Conservation (phyloP, 1,140 invertebrate genomes). For the Drosophila ambigua region DNA sequence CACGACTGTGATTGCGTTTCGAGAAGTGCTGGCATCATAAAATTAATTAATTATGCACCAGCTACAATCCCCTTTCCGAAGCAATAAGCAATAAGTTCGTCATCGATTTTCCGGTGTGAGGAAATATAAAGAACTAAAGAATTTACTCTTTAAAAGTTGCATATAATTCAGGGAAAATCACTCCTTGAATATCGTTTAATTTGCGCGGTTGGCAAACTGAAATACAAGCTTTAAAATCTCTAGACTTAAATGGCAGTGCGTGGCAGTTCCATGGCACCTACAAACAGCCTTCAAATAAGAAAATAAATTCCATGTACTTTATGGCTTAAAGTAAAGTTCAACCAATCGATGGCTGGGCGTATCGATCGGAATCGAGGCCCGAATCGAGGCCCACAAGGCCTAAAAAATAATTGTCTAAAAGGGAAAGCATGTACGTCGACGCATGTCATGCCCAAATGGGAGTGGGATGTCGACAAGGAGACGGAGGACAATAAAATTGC, state of each 20-base stretch:
- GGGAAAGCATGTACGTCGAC: conserved; percentile 51
- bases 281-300: no score
- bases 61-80: not conserved
- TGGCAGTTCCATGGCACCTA: no score
- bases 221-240: no score
- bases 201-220: no score
- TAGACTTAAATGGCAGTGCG: no score
- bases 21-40: conserved; percentile 20
- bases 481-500: conserved; percentile 53
- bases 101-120: conserved; percentile 2
- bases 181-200: no score
- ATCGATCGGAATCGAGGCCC: conserved; percentile 18
- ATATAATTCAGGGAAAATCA: no score
- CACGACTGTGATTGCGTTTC: conserved; percentile 42
- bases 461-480: not conserved
- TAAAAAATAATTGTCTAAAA: conserved; percentile 61
- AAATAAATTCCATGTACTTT: no score
- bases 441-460: conserved; percentile 48
- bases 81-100: not conserved
- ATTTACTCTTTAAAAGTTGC: not conserved
- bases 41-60: conserved; percentile 54
- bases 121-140: not conserved
- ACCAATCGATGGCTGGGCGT: conserved; percentile 1
- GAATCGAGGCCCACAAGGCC: conserved; percentile 7
- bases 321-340: no score